phyloP scores from a whole-genome alignment of 2,113 vertebrate genomes.

The Phyllopteryx taeniolatus region DNA sequence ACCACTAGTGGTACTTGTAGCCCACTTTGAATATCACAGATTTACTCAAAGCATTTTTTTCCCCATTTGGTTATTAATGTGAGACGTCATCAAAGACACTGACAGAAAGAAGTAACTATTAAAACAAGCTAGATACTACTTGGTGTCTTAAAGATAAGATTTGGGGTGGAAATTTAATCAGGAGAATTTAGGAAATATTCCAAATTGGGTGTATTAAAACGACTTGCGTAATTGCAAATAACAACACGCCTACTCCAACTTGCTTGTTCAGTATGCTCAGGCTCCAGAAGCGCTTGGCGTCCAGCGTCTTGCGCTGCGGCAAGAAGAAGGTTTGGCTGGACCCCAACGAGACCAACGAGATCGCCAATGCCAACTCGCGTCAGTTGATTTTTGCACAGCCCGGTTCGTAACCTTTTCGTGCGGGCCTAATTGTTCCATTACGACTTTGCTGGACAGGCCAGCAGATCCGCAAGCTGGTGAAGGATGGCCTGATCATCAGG shows the following conservation, averaged over 20 bases:
- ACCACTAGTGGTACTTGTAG: too few relatives aligned
- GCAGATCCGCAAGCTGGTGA: slow-evolving; percentile 95
- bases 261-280: slow-evolving; percentile 83
- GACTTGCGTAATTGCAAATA: not conserved
- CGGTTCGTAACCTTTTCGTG: not conserved
- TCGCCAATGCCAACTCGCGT: slow-evolving; percentile 97
- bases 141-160: not conserved
- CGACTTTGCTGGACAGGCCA: slow-evolving; percentile 74
- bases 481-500: slow-evolving; percentile 95
- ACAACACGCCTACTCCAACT: not conserved
- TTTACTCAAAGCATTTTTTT: too few relatives aligned
- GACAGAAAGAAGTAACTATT: not conserved
- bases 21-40: too few relatives aligned
- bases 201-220: not conserved
- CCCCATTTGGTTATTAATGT: not conserved
- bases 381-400: slow-evolving; percentile 20
- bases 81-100: not conserved
- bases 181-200: not conserved
- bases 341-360: slow-evolving; percentile 96
- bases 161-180: not conserved
- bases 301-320: slow-evolving; percentile 93
- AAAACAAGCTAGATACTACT: not conserved
- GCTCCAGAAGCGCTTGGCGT: slow-evolving; percentile 96
- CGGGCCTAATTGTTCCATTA: not conserved
- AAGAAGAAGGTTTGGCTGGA: slow-evolving; percentile 98